Percentiles rank a stretch among this genome's conserved stretches.
Evolutionary conservation across 2,888 invertebrate genomes (phyloP).

Genomic region (Drymonia ruficornis): DNA sequence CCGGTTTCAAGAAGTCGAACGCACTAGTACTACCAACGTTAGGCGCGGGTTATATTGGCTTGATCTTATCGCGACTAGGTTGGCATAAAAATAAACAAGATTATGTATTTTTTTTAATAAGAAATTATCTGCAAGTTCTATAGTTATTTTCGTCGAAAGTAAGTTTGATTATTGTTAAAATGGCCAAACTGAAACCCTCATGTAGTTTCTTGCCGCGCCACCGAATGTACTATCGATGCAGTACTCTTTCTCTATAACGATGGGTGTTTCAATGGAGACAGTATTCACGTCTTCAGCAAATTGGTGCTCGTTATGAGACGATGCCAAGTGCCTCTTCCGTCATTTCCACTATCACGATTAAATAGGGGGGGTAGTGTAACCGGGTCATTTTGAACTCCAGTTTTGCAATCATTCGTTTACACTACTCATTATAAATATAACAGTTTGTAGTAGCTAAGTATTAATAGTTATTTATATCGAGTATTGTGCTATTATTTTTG

Average conservation of each 20-base stretch:
- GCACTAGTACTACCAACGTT: too few relatives aligned
- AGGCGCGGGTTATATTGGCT: too few relatives aligned
- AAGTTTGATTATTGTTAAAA: too few relatives aligned
- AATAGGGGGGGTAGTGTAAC: background rate
- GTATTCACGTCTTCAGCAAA: background rate
- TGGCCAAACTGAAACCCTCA: too few relatives aligned
- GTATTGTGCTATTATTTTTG: conserved; percentile 20
- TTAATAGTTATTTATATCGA: conserved; percentile 10
- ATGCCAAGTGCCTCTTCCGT: conserved; percentile 20
- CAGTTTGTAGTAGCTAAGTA: conserved; percentile 8
- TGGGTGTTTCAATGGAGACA: background rate
- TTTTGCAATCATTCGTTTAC: background rate
- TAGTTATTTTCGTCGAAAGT: too few relatives aligned
- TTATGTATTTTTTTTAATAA: too few relatives aligned
- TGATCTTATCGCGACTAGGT: too few relatives aligned
- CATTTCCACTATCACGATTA: background rate
- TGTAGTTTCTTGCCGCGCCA: background rate
- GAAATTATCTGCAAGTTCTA: too few relatives aligned
- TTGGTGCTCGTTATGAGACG: background rate
- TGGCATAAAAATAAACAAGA: too few relatives aligned
- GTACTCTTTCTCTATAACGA: background rate
- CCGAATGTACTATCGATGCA: background rate
- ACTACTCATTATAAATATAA: background rate
- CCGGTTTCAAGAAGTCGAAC: too few relatives aligned
- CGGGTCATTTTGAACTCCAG: background rate